Conservation (phyloP, 2,797 vertebrate species). For the Benthosema pterotum region DNA sequence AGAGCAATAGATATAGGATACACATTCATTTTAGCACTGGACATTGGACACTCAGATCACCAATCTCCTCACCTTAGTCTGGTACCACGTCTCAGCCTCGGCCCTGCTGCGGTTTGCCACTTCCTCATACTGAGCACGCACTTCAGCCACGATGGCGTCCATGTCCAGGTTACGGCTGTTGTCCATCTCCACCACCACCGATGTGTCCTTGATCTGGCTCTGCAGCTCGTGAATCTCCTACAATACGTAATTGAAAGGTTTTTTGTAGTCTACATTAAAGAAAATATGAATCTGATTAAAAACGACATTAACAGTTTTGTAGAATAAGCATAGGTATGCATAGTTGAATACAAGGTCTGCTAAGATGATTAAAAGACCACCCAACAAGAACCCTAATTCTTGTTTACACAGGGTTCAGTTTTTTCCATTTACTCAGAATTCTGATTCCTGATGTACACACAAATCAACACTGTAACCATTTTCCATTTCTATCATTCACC, state of each 20-base stretch:
- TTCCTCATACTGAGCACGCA: constrained; percentile 89
- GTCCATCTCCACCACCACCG: constrained; percentile 87
- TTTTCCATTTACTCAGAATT: too few species aligned
- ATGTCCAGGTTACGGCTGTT: constrained; percentile 86
- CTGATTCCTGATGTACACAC: background rate
- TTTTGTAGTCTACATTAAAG: too few species aligned
- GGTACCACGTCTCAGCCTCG: constrained; percentile 87
- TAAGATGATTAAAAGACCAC: too few species aligned
- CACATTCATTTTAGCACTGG: background rate
- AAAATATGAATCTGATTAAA: background rate
- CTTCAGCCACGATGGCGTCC: constrained; percentile 89
- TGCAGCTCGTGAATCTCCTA: constrained; percentile 82
- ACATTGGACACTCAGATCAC: background rate
- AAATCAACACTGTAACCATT: background rate
- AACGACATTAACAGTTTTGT: background rate
- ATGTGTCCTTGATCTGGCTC: constrained; percentile 80
- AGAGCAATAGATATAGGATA: too few species aligned
- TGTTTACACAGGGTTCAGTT: too few species aligned
- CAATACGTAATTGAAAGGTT: background rate
- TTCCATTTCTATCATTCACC: background rate
- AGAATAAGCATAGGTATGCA: background rate
- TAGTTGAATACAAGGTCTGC: background rate
- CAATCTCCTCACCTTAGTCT: constrained; percentile 78
- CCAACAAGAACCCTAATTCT: too few species aligned
- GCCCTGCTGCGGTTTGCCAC: constrained; percentile 87